Evolutionary conservation across 2,888 invertebrate species (phyloP).

Genomic region (Lochmaea capreae): DNA sequence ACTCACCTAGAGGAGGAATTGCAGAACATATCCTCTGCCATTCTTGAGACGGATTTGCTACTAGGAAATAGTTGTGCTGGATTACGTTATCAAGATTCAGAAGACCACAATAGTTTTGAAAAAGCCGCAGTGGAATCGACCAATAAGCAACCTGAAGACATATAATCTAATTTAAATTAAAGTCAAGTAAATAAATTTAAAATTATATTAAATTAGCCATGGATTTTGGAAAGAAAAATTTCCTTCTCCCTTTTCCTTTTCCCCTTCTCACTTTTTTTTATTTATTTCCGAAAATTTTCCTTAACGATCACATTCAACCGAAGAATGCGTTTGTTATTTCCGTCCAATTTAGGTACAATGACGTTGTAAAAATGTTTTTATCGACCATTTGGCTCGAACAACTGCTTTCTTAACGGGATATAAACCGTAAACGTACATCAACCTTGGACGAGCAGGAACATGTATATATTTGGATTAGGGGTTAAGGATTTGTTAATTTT

Average conservation of each 20-base stretch:
- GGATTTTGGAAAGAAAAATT: not conserved
- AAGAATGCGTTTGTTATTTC: conserved; percentile 20
- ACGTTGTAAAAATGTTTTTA: conserved; percentile 28
- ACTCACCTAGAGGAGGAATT: no score
- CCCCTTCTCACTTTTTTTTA: not conserved
- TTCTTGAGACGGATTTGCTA: no score
- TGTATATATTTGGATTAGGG: not conserved
- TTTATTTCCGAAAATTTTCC: conserved; percentile 16
- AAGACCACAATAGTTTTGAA: no score
- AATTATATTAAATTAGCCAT: not conserved
- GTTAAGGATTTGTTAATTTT: not conserved
- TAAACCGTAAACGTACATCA: conserved; percentile 6
- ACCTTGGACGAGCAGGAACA: not conserved
- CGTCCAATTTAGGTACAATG: conserved; percentile 22
- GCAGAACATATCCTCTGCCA: no score
- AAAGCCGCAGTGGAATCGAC: no score
- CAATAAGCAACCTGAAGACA: no score
- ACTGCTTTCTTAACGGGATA: conserved; percentile 23
- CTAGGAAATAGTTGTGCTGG: no score
- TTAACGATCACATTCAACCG: conserved; percentile 17
- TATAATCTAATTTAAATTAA: no score
- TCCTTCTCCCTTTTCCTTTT: not conserved
- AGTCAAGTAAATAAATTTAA: no score
- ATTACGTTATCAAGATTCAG: no score
- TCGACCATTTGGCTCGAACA: conserved; percentile 10